These are phyloP conservation scores for Macrotrachela quadricornifera DNA, from an alignment of 1,140 invertebrate genomes.

Conservation along the genomic window DNA sequence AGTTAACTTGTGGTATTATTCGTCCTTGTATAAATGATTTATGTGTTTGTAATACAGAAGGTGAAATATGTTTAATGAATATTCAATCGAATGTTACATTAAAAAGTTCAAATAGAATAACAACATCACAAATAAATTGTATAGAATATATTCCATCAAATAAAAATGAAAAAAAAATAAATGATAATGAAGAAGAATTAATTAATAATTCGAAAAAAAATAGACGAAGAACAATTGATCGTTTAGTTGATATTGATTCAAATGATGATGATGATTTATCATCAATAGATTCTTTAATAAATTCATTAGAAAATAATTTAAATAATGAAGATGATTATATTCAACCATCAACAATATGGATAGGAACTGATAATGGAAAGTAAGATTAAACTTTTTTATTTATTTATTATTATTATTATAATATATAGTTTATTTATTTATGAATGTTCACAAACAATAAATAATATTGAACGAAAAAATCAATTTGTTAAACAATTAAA, in stretches of 20 bases:
- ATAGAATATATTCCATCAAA: slow-evolving; percentile 60
- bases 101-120: slow-evolving; percentile 79
- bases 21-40: slow-evolving; percentile 48
- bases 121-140: slow-evolving; percentile 72
- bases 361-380: slow-evolving; percentile 74
- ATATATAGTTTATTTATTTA: too few species aligned
- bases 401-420: too few species aligned
- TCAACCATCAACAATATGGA: too few species aligned
- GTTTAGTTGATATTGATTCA: background rate
- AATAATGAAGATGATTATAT: too few species aligned
- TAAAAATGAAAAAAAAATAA: background rate
- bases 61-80: slow-evolving; percentile 54
- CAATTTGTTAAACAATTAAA: slow-evolving; percentile 68
- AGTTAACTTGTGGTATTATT: slow-evolving; percentile 76
- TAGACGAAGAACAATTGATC: background rate
- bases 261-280: too few species aligned
- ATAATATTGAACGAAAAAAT: slow-evolving; percentile 71
- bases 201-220: background rate
- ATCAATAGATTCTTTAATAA: too few species aligned
- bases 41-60: slow-evolving; percentile 92
- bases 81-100: slow-evolving; percentile 63
- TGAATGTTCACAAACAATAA: slow-evolving; percentile 36
- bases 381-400: too few species aligned
- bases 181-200: background rate
- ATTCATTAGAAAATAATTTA: too few species aligned